A percentile compares a stretch with the other conserved stretches of the same genome.
phyloP scores from a whole-genome alignment of 2,888 invertebrate genomes.

The Epinotia brunnichana region DNA sequence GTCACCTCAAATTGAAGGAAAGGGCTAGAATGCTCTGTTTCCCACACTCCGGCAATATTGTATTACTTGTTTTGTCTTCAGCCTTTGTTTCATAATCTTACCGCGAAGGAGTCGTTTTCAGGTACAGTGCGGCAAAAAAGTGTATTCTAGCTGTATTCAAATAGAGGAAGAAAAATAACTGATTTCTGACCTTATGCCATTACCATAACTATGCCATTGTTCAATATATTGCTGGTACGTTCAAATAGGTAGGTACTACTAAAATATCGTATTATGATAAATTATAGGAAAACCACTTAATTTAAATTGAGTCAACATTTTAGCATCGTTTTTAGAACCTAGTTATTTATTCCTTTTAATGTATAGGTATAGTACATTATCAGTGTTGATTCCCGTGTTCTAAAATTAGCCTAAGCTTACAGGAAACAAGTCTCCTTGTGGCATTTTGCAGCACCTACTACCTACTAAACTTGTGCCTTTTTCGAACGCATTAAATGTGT shows the following conservation, averaged over 20 bases:
- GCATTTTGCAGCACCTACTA: no score
- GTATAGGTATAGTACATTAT: neutral
- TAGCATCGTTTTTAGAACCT: neutral
- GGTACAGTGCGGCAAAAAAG: conserved; percentile 56
- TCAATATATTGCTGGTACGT: neutral
- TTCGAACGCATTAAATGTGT: no score
- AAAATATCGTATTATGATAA: conserved; percentile 3
- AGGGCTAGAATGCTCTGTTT: conserved; percentile 41
- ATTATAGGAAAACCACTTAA: conserved; percentile 3
- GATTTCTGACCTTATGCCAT: neutral
- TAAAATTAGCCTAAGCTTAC: no score
- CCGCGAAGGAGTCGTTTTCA: conserved; percentile 68
- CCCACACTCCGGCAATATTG: conserved; percentile 54
- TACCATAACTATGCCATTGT: no score
- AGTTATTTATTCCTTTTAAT: neutral
- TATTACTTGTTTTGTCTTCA: conserved; percentile 68
- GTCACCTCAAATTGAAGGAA: conserved; percentile 41
- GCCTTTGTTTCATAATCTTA: conserved; percentile 73
- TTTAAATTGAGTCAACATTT: neutral
- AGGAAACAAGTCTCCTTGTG: no score
- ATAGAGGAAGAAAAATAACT: neutral
- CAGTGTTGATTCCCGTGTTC: no score
- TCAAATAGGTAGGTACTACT: neutral
- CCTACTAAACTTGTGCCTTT: no score
- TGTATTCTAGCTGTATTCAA: neutral